Base-by-base conservation (phyloP, 2,797 vertebrate genomes). In the Melanotaenia trifasciata region DNA sequence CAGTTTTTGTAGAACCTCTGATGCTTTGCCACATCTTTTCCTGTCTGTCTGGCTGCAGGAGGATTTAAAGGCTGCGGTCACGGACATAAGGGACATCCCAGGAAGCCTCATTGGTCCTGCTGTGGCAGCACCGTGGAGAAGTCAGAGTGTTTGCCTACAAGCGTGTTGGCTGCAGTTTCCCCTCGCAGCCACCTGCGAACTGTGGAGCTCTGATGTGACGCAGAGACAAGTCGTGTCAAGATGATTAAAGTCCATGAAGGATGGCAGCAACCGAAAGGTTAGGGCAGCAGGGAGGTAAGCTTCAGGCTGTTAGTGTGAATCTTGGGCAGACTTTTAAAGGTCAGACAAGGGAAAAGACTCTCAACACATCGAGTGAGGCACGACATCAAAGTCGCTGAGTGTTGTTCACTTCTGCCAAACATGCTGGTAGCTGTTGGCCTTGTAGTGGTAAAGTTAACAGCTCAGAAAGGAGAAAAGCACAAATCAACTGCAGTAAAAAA, bases 41-140 rank as follows among this genome's bases (percentile, higher is more conserved):
- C 43, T 43, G 62, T 78, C 65, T 62, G 38, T 80, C 28, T 72
- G 4, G 2, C 53, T 62, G n/a, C 90, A 99, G 98, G 97, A 82
- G 96, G 97, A n/a, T 98, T 96, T 84, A 95, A 96, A 88, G 97
- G 97, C 78, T 99, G 97, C 56, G 97, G 97, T 51, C 97, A 98
- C 0, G 90, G 96, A 30, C 97, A 98, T 84, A 97, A 93, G 84
- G 97, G 96, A 56, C 97, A 98, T 79, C 97, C 97, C 0, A 96
- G 97, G 20, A 95, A 94, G 81, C 92, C 93, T 0, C 97, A 98
- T 89, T 99, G 97, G 97, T 99, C 96, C 0, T 99, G 97, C 86
- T 99, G 98, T 69, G 97, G 97, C 64, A 95, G 91, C 76, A 92
- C 95, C 0, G 65, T 67, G 0, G 95, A 97, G 91, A 92, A 83